A percentile compares a stretch with the other conserved stretches of the same genome.
phyloP scores from a whole-genome alignment of 2,888 invertebrate species.

The Synergus umbraculus region DNA sequence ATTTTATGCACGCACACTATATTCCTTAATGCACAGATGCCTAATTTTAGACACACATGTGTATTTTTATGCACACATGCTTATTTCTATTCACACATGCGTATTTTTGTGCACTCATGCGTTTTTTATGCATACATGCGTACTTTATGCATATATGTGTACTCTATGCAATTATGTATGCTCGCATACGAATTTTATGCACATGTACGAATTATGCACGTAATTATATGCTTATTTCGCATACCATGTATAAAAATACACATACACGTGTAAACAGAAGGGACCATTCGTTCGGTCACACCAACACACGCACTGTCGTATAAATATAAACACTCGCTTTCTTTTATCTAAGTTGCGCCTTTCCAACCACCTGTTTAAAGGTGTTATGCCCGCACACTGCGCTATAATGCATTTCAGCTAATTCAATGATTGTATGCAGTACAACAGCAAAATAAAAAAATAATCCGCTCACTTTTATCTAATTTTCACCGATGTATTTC shows the following conservation, averaged over 20 bases:
- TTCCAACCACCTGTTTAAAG: conserved; percentile 25
- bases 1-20: too few relatives aligned
- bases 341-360: conserved; percentile 6
- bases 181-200: neutral
- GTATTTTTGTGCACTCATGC: neutral
- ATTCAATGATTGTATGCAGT: conserved; percentile 22
- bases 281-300: neutral
- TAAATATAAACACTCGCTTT: conserved; percentile 27
- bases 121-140: too few relatives aligned
- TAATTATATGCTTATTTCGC: neutral
- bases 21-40: too few relatives aligned
- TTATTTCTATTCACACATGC: neutral
- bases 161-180: neutral
- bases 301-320: neutral
- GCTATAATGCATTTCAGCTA: conserved; percentile 11
- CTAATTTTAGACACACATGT: too few relatives aligned
- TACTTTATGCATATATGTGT: neutral
- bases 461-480: neutral
- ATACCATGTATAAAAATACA: neutral
- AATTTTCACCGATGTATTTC: neutral
- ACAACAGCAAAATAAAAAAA: neutral
- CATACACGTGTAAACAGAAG: conserved; percentile 2
- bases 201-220: neutral
- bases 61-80: neutral
- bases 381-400: neutral